Evolutionary conservation across 2,888 invertebrate species (phyloP), one percentile per base, ranked within the genome.

Genomic region (Phortica okadai): DNA sequence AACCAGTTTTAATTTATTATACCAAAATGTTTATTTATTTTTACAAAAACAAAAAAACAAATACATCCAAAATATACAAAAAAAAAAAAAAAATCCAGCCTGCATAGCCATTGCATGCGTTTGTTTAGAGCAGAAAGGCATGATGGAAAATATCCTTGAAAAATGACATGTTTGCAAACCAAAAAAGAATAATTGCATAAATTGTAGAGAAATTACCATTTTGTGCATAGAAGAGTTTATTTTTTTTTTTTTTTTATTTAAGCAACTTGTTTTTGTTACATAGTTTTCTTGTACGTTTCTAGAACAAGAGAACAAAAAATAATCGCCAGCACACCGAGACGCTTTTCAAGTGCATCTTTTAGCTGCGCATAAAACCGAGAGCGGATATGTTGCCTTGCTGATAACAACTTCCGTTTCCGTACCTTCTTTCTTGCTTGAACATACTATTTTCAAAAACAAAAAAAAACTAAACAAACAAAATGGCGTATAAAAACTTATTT

Each of bases 241-340:
- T 73, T 74, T 59, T 76, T 62, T 14, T 41, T 62, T 44, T 45
- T 69, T 67, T 73, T 74, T 67, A 72, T 58, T n/a, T 72, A 77
- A 76, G 76, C 76, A 2, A 8, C 74, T 80, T 79, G 77, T 66
- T 67, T 85, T 79, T 75, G 50, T 76, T 82, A 79, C 84, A 76
- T 81, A 84, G 80, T 81, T 83, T 84, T 80, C 77, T 50, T 80
- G 80, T 81, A 25, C 16, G 16, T 11, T 11, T 50, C 50, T 16
- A 62, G 21, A 70, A 25, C 50, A 25, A 69, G 10, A 16, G 16
- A 45, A 50, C 6, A 66, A 41, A 33, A 50, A 70, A 70, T 14
- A 25, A 69, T 50, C 8, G 50, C 50, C 10, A 50, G 50, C 50
- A 11, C 50, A 50, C 50, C 50, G 14, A 69, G 45, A 45, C 69